These are phyloP conservation scores for Mesorhabditis belari DNA, from an alignment of 2,888 invertebrate genomes.

Conservation along the genomic window DNA sequence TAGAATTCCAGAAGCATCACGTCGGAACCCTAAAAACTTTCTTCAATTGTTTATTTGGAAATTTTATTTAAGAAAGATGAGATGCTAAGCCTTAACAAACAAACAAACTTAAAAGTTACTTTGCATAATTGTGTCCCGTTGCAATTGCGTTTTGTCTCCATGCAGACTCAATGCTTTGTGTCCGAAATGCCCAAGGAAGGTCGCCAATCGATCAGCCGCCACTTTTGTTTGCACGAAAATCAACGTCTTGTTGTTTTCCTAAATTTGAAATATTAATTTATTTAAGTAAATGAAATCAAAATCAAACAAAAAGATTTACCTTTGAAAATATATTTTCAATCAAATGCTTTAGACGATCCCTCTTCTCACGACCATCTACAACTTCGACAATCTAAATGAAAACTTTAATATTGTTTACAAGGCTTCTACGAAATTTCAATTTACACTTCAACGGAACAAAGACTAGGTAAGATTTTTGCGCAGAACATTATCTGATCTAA, in stretches of 20 bases:
- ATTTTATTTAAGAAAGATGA: constrained; percentile 1
- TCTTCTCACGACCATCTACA: constrained; percentile 44
- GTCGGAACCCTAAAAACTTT: constrained; percentile 65
- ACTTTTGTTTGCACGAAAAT: constrained; percentile 96
- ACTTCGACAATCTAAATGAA: constrained; percentile 38
- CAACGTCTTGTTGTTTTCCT: constrained; percentile 76
- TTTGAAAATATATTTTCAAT: constrained; percentile 40
- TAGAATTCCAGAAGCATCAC: constrained; percentile 74
- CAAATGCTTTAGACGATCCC: constrained; percentile 33
- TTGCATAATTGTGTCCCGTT: constrained; percentile 75
- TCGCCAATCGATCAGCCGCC: constrained; percentile 81
- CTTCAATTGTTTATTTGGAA: not conserved
- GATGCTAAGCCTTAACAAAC: not conserved
- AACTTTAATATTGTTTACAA: not conserved
- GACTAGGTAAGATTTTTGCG: too few relatives aligned
- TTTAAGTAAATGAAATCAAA: constrained; percentile 2
- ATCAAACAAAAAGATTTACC: constrained; percentile 14
- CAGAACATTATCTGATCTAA: not conserved
- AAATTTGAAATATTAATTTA: constrained; percentile 9
- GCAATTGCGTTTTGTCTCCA: constrained; percentile 89
- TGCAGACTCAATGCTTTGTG: constrained; percentile 69
- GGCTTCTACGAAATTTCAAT: not conserved
- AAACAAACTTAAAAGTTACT: constrained; percentile 13
- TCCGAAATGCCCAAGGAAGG: constrained; percentile 73
- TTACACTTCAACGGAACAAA: not conserved